Percentiles rank a stretch among this genome's conserved stretches.
These are phyloP conservation scores for Rhinatrema bivittatum DNA, from an alignment of 2,797 vertebrate species.

Conservation along the genomic window DNA sequence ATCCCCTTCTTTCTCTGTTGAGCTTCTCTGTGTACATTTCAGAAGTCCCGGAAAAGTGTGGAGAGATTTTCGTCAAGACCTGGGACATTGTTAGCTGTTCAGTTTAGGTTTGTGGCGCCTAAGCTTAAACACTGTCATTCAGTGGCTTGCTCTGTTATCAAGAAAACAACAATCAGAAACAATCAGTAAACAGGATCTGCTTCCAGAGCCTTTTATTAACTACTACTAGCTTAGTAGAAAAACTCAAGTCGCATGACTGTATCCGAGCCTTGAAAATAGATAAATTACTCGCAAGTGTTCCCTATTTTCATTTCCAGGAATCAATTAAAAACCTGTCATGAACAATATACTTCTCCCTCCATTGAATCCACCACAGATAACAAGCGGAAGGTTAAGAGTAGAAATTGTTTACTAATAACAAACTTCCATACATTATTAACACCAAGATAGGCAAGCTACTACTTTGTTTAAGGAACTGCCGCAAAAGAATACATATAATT, in stretches of 20 bases:
- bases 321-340: too few relatives aligned
- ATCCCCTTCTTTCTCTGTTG: neutral
- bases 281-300: too few relatives aligned
- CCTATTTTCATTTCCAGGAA: too few relatives aligned
- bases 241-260: neutral
- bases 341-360: too few relatives aligned
- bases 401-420: too few relatives aligned
- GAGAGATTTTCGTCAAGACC: slow-evolving; percentile 54
- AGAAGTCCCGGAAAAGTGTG: slow-evolving; percentile 51
- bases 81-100: slow-evolving; percentile 51
- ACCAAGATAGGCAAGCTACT: too few relatives aligned
- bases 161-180: slow-evolving; percentile 63
- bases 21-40: slow-evolving; percentile 45
- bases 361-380: too few relatives aligned
- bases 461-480: too few relatives aligned
- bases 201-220: slow-evolving; percentile 44
- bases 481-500: too few relatives aligned
- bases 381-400: too few relatives aligned
- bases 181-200: slow-evolving; percentile 57
- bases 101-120: slow-evolving; percentile 70
- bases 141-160: slow-evolving; percentile 61
- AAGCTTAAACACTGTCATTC: slow-evolving; percentile 56
- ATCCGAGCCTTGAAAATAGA: too few relatives aligned
- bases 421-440: too few relatives aligned
- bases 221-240: slow-evolving; percentile 26